Percentiles rank a stretch among this genome's conserved stretches.
Conservation (phyloP, 2,888 invertebrate species). For the Caenorhabditis wallacei region DNA sequence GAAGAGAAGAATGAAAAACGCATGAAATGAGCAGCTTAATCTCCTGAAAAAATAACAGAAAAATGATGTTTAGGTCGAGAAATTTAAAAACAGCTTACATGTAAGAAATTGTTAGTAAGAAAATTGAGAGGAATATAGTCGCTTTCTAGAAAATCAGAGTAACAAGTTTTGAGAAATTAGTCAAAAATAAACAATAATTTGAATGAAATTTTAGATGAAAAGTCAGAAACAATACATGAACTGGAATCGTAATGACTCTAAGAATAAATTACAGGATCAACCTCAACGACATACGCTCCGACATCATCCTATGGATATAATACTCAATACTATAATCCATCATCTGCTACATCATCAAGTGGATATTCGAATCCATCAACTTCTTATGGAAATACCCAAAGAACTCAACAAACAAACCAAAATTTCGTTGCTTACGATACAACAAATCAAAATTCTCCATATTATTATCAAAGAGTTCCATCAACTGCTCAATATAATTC, state of each 20-base stretch:
- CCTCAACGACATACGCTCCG: constrained; percentile 50
- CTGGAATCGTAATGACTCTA: too few relatives aligned
- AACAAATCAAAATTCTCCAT: constrained; percentile 56
- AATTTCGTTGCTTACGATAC: constrained; percentile 53
- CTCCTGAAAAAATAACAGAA: too few relatives aligned
- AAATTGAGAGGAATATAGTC: too few relatives aligned
- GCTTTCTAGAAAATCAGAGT: too few relatives aligned
- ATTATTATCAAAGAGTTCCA: constrained; percentile 59
- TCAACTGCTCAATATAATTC: constrained; percentile 61
- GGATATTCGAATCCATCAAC: constrained; percentile 33
- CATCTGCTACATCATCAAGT: constrained; percentile 23
- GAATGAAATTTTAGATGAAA: too few relatives aligned
- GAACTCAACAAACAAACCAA: constrained; percentile 31
- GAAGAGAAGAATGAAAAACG: background rate
- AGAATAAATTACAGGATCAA: constrained; percentile 12
- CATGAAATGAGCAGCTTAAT: background rate
- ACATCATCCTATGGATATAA: constrained; percentile 47
- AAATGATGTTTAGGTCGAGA: too few relatives aligned
- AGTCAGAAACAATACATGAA: too few relatives aligned
- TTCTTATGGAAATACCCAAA: constrained; percentile 8
- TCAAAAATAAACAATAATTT: too few relatives aligned
- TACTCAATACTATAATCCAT: constrained; percentile 54
- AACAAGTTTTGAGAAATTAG: too few relatives aligned
- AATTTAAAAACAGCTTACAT: too few relatives aligned
- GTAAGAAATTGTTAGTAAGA: too few relatives aligned